phyloP scores from a whole-genome alignment of 2,113 vertebrate species.

The Calidris pygmaea region DNA sequence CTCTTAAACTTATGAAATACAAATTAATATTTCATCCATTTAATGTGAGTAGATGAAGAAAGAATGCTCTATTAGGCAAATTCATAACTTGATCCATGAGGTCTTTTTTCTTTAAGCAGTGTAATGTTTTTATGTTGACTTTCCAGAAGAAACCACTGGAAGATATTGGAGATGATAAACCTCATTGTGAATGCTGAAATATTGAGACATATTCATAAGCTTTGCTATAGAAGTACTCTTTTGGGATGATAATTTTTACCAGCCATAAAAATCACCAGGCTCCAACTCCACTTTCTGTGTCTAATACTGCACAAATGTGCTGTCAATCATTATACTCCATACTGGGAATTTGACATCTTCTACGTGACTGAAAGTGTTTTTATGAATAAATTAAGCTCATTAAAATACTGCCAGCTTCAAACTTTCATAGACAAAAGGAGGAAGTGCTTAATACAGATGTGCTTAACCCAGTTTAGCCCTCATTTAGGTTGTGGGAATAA shows the following conservation, averaged over 20 bases:
- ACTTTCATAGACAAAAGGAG: neutral
- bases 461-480: conserved; percentile 35
- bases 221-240: neutral
- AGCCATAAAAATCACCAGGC: neutral
- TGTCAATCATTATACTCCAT: neutral
- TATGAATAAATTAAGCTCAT: neutral
- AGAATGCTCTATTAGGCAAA: neutral
- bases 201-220: neutral
- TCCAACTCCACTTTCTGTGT: neutral
- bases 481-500: neutral
- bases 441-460: neutral
- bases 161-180: neutral
- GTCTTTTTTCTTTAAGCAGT: neutral
- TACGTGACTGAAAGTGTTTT: neutral
- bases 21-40: neutral
- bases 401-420: neutral
- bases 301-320: neutral
- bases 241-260: neutral
- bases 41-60: neutral
- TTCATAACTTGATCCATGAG: neutral
- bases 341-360: neutral
- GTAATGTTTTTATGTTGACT: neutral
- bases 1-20: neutral
- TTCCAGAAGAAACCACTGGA: neutral
- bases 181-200: neutral